These are phyloP conservation scores for Calosoma granatense DNA, from an alignment of 1,140 invertebrate species.

Conservation along the genomic window DNA sequence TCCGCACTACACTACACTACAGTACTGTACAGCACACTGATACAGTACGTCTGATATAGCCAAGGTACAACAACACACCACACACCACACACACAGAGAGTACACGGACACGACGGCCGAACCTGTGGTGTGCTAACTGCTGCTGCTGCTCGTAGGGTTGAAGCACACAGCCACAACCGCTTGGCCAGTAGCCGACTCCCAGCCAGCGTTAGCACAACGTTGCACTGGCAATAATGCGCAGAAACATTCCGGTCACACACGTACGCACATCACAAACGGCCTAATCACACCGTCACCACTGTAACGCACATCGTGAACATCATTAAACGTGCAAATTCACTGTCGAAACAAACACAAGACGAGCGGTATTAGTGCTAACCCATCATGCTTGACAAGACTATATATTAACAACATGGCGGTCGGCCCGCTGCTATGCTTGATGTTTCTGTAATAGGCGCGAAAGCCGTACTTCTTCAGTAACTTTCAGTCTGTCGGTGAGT, in stretches of 20 bases:
- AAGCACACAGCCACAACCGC: slow-evolving; percentile 18
- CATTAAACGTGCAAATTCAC: slow-evolving; percentile 18
- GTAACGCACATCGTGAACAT: background rate
- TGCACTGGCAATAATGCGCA: slow-evolving; percentile 31
- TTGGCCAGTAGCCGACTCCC: slow-evolving; percentile 31
- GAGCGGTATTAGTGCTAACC: slow-evolving; percentile 28
- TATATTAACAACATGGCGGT: slow-evolving; percentile 34
- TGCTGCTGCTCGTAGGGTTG: slow-evolving; percentile 23
- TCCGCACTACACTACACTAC: too few relatives aligned
- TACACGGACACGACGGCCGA: slow-evolving; percentile 20
- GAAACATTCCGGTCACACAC: slow-evolving; percentile 21
- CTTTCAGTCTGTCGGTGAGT: too few relatives aligned
- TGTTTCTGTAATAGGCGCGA: slow-evolving; percentile 31
- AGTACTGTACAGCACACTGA: too few relatives aligned
- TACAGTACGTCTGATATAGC: too few relatives aligned
- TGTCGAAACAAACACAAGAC: slow-evolving; percentile 19
- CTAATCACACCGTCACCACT: slow-evolving; percentile 11
- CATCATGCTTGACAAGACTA: slow-evolving; percentile 34
- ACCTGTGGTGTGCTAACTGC: slow-evolving; percentile 27
- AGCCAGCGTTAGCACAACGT: slow-evolving; percentile 32
- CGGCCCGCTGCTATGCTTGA: too few relatives aligned
- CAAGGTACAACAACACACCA: background rate
- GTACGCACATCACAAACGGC: background rate
- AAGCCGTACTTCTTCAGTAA: slow-evolving; percentile 11
- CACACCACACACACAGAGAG: slow-evolving; percentile 15